Evolutionary conservation across 2,888 invertebrate species (phyloP).

Genomic region (Branchellion lobata): DNA sequence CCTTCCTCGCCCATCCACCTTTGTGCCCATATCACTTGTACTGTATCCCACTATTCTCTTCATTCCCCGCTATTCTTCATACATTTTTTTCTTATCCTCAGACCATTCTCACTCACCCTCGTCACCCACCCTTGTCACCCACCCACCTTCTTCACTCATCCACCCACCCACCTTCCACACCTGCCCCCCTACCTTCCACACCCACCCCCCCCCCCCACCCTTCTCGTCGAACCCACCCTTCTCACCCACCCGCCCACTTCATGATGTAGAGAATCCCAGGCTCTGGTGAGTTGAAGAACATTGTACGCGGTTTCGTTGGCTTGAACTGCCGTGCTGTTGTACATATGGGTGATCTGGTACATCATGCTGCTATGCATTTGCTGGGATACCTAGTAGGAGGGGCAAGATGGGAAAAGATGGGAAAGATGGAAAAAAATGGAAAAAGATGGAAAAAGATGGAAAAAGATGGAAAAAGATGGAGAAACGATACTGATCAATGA

Average conservation of each 20-base stretch:
- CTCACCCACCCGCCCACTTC: constrained; percentile 13
- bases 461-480: too few relatives aligned
- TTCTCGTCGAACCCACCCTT: too few relatives aligned
- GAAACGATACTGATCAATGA: too few relatives aligned
- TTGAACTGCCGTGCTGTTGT: constrained; percentile 43
- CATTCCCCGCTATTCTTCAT: not conserved
- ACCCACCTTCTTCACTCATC: not conserved
- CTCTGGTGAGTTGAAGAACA: constrained; percentile 38
- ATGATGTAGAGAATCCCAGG: constrained; percentile 46
- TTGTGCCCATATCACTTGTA: too few relatives aligned
- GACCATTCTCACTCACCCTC: not conserved
- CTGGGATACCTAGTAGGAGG: constrained; percentile 35
- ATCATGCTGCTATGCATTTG: constrained; percentile 40
- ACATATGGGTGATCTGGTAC: constrained; percentile 43
- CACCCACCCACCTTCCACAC: not conserved
- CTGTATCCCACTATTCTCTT: not conserved
- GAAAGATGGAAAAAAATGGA: too few relatives aligned
- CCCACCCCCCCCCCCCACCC: too few relatives aligned
- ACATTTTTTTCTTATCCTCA: not conserved
- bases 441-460: too few relatives aligned
- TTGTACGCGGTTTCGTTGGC: constrained; percentile 44
- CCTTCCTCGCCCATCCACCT: not conserved
- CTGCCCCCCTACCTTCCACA: too few relatives aligned
- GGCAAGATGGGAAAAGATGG: too few relatives aligned
- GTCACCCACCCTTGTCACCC: not conserved